Evolutionary conservation across 2,113 vertebrate species (phyloP).

Genomic region (Thunnus thynnus): DNA sequence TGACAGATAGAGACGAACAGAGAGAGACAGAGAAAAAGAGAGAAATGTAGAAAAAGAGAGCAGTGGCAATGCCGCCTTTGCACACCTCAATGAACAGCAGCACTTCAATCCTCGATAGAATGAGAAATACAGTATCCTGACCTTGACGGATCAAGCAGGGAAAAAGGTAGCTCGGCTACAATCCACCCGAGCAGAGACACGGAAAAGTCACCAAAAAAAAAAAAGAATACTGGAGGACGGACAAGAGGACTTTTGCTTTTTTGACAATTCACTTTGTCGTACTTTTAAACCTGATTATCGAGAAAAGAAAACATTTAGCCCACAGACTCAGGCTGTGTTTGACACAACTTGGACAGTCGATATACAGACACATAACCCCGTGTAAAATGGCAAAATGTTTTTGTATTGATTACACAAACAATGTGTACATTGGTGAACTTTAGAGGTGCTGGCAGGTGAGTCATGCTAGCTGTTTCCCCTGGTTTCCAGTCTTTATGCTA

Average conservation of each 20-base stretch:
- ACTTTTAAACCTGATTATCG: slow-evolving; percentile 35
- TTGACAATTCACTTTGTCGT: slow-evolving; percentile 15
- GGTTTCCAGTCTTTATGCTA: neutral
- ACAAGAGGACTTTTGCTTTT: slow-evolving; percentile 18
- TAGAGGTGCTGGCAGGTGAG: neutral
- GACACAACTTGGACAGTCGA: neutral
- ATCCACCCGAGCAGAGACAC: slow-evolving; percentile 29
- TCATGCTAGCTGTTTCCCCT: neutral
- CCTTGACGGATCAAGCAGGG: slow-evolving; percentile 58
- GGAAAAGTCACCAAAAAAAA: slow-evolving; percentile 17
- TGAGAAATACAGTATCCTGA: slow-evolving; percentile 66
- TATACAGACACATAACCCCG: too few relatives aligned
- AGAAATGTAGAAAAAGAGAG: slow-evolving; percentile 29
- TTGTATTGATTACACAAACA: too few relatives aligned
- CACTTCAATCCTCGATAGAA: slow-evolving; percentile 57
- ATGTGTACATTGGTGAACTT: too few relatives aligned
- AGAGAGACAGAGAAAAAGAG: slow-evolving; percentile 27
- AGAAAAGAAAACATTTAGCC: slow-evolving; percentile 3
- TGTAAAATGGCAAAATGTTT: too few relatives aligned
- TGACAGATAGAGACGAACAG: slow-evolving; percentile 47
- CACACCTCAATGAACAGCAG: slow-evolving; percentile 55
- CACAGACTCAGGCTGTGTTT: neutral
- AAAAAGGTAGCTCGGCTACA: slow-evolving; percentile 39
- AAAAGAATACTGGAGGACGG: slow-evolving; percentile 2
- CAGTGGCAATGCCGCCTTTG: slow-evolving; percentile 32